Evolutionary conservation across 2,113 vertebrate genomes (phyloP).

Genomic region (Pterocles gutturalis): DNA sequence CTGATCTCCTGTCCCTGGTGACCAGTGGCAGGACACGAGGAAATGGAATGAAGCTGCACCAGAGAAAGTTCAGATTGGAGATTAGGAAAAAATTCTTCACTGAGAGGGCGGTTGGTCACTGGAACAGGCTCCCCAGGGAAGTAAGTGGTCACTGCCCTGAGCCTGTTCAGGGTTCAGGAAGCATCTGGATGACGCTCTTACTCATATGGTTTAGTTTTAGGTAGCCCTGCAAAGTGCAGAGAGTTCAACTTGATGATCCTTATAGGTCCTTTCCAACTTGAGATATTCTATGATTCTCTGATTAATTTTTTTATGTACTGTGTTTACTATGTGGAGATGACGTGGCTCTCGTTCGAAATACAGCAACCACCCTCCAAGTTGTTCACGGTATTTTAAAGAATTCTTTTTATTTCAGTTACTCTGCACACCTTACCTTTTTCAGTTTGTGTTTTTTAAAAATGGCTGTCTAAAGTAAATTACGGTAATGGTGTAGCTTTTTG

Average conservation of each 20-base stretch:
- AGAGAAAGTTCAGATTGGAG: not conserved
- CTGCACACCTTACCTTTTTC: not conserved
- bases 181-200: rapidly evolving
- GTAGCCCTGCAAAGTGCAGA: not conserved
- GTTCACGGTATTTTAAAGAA: not conserved
- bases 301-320: not conserved
- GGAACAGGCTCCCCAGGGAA: no score
- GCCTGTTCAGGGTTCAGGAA: not conserved
- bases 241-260: not conserved
- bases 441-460: not conserved
- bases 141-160: not conserved
- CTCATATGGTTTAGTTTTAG: not conserved
- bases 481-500: not conserved
- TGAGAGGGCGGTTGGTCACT: not conserved
- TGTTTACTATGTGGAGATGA: not conserved
- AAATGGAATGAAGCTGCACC: not conserved
- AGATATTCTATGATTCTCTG: not conserved
- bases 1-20: not conserved
- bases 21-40: not conserved
- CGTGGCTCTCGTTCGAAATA: not conserved
- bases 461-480: not conserved
- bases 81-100: not conserved
- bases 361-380: not conserved
- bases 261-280: not conserved
- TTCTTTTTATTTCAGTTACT: not conserved